Evolutionary conservation across 2,797 vertebrate species (phyloP).

Genomic region (Macropodus opercularis): DNA sequence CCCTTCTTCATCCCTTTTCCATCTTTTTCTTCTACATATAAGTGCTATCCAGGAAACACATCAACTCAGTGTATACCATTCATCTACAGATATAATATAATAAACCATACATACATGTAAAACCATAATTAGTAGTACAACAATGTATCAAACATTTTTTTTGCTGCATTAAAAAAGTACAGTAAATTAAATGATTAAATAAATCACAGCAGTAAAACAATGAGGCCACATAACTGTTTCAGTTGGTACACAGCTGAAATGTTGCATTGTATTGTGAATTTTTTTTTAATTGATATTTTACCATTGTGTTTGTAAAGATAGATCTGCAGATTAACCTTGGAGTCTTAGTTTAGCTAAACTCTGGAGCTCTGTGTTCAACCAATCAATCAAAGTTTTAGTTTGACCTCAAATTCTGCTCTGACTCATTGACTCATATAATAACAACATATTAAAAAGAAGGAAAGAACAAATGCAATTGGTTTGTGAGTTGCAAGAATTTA

Average conservation of each 20-base stretch:
- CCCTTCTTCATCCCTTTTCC: constrained; percentile 22
- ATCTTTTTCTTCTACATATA: constrained; percentile 34
- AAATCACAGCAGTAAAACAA: too few relatives aligned
- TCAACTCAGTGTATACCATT: neutral
- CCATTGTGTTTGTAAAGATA: neutral
- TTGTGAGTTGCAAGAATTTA: neutral
- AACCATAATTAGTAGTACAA: too few relatives aligned
- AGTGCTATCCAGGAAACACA: constrained; percentile 50
- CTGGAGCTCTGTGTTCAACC: neutral
- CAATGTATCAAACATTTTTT: neutral
- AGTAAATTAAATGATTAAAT: too few relatives aligned
- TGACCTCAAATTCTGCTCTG: neutral
- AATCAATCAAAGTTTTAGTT: neutral
- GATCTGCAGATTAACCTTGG: neutral
- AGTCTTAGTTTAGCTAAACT: neutral
- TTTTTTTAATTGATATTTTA: neutral
- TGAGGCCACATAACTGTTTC: too few relatives aligned
- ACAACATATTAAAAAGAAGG: neutral
- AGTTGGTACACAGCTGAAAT: neutral
- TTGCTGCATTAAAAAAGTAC: neutral
- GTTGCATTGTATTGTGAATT: neutral
- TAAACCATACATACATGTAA: too few relatives aligned
- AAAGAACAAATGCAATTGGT: neutral
- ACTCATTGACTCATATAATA: too few relatives aligned
- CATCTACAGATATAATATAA: too few relatives aligned